These are phyloP conservation scores for Aurelia sp. DNA, from an alignment of 30 jellyfish, hydroid and myxozoan genomes.

Conservation along the genomic window DNA sequence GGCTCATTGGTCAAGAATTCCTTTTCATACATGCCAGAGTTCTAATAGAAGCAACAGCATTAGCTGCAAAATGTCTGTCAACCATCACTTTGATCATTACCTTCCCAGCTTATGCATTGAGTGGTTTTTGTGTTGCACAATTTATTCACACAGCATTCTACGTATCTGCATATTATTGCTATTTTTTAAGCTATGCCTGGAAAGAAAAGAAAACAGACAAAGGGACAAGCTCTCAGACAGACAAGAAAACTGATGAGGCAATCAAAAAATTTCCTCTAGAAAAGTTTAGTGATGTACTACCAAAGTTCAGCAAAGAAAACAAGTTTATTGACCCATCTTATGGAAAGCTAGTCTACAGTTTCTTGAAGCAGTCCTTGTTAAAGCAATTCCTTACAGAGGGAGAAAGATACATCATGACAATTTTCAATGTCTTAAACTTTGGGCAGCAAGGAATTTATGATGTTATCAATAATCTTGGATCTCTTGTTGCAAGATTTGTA, in stretches of 20 bases:
- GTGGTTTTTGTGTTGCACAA: conserved; percentile 79
- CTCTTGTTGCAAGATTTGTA: conserved; percentile 95
- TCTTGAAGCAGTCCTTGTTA: conserved; percentile 83
- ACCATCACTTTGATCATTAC: conserved; percentile 53
- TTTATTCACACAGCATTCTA: conserved; percentile 56
- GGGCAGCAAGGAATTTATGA: conserved; percentile 96
- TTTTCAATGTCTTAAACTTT: conserved; percentile 71
- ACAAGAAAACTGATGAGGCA: conserved; percentile 21
- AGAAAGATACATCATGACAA: conserved; percentile 91
- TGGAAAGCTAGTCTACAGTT: conserved; percentile 73
- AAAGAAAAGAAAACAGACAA: not conserved
- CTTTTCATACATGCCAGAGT: conserved; percentile 74
- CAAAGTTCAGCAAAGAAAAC: conserved; percentile 24
- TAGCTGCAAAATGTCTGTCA: conserved; percentile 72
- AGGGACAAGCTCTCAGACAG: not conserved
- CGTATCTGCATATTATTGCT: conserved; percentile 50
- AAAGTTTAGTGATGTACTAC: conserved; percentile 67
- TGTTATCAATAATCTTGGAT: conserved; percentile 92
- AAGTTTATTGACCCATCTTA: conserved; percentile 33
- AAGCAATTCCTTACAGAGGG: conserved; percentile 98
- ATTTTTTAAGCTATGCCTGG: conserved; percentile 46
- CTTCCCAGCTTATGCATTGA: conserved; percentile 59
- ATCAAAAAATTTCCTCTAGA: conserved; percentile 40
- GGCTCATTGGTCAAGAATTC: conserved; percentile 82
- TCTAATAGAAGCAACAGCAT: conserved; percentile 77